A percentile compares a stretch with the other conserved stretches of the same genome.
Evolutionary conservation across 2,888 invertebrate genomes (phyloP).

Genomic region (Therioaphis trifolii): DNA sequence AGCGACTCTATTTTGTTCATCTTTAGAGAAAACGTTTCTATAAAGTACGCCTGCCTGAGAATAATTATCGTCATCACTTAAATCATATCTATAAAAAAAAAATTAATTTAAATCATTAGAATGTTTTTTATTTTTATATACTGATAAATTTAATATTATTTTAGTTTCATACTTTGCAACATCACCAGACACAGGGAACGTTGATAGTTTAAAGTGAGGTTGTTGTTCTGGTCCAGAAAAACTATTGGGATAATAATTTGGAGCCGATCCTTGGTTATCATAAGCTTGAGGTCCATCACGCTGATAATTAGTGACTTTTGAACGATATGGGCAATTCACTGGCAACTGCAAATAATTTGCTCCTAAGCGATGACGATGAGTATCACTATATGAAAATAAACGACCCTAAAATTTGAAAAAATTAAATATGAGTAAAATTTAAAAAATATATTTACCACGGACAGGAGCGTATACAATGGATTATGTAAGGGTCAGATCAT

Average conservation of each 20-base stretch:
- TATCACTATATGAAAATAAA: constrained; percentile 89
- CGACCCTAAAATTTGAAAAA: constrained; percentile 74
- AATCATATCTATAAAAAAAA: constrained; percentile 74
- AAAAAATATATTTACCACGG: no score
- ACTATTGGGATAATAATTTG: constrained; percentile 97
- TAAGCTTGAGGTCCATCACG: constrained; percentile 86
- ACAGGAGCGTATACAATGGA: background rate
- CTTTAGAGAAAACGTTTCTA: constrained; percentile 81
- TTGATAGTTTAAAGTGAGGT: constrained; percentile 75
- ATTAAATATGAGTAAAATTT: background rate
- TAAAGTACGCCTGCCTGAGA: constrained; percentile 86
- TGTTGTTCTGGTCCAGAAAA: constrained; percentile 87
- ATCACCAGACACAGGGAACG: constrained; percentile 74
- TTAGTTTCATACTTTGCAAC: constrained; percentile 42
- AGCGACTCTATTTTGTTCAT: constrained; percentile 78
- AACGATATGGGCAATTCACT: constrained; percentile 90
- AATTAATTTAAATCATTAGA: background rate
- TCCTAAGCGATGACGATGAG: constrained; percentile 91
- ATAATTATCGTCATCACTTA: constrained; percentile 90
- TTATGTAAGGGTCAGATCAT: no score
- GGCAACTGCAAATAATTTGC: constrained; percentile 92
- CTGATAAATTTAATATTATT: constrained; percentile 20
- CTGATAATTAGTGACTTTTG: constrained; percentile 78
- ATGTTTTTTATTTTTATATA: no score
- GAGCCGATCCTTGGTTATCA: constrained; percentile 86